Evolutionary conservation across 2,888 invertebrate genomes (phyloP), one percentile per base, ranked within the genome.

Genomic region (Malthinus flaveolus): DNA sequence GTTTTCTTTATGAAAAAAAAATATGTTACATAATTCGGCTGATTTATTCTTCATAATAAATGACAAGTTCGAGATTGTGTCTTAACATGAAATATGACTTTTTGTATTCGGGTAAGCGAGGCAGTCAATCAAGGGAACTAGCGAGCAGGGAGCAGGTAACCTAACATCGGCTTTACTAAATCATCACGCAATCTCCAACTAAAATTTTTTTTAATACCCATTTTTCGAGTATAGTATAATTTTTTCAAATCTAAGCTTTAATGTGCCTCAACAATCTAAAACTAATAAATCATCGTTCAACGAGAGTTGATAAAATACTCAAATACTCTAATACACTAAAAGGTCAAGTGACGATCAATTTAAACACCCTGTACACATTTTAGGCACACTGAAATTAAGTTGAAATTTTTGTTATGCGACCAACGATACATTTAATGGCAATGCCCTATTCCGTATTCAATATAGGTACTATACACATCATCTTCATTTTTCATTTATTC

Each of bases 141-240:
- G 61, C 59, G 55, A 48, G 56, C 66, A 66, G 64, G 63, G 55
- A 48, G 56, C 66, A 66, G 64, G 63, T 63, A 65, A 66, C 64
- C 62, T 65, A 63, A 65, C 63, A 64, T 61, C 65, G 62, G 56
- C 62, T 59, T 63, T 61, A 64, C 56, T 58, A 62, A 61, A 64
- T 57, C 39, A 60, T 61, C 66, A 66, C 66, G 66, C 66, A 60
- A 66, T 42, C 39, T 42, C 23, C n/a, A 23, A 42, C 39, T 15
- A 42, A 42, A 42, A 42, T 42, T 42, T 23, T n/a, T 23, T 23
- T 42, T 42, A 42, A 42, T 42, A 42, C 39, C 39, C 12, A 23
- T 23, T 23, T 23, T 23, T 23, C 39, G n/a, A 42, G 39, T 42
- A 42, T 42, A 42, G 13, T 15, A 42, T 42, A n/a, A n/a, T 42